Percentiles rank a stretch among this genome's conserved stretches.
Conservation (phyloP, 2,888 invertebrate genomes). For the Trissoscelio sp. region DNA sequence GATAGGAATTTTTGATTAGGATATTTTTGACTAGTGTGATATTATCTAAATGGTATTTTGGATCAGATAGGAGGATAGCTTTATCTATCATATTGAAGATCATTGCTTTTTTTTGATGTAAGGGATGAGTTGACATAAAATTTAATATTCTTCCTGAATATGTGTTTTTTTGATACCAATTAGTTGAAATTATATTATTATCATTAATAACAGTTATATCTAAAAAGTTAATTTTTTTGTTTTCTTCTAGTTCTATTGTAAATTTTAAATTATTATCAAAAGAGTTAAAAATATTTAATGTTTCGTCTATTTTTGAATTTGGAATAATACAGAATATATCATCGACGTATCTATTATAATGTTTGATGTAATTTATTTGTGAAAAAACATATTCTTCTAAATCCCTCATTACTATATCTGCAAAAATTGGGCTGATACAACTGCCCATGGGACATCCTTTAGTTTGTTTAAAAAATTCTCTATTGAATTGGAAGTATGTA, state of each 20-base stretch:
- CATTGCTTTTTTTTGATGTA: slow-evolving; percentile 16
- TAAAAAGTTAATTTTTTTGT: slow-evolving; percentile 18
- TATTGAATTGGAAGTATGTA: slow-evolving; percentile 23
- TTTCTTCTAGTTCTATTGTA: slow-evolving; percentile 18
- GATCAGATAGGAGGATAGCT: slow-evolving; percentile 1
- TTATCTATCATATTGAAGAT: slow-evolving; percentile 2
- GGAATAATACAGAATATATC: slow-evolving; percentile 16
- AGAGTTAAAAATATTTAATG: slow-evolving; percentile 2
- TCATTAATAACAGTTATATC: slow-evolving; percentile 7
- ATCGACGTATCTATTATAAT: slow-evolving; percentile 13
- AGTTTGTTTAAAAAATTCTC: slow-evolving; percentile 14
- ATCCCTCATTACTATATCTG: slow-evolving; percentile 15
- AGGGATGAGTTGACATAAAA: background rate
- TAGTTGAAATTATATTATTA: background rate
- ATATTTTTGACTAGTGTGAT: background rate
- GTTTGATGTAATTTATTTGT: slow-evolving; percentile 2
- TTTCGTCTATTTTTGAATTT: background rate
- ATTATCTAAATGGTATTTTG: background rate
- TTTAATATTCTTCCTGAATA: slow-evolving; percentile 18
- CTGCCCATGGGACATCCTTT: slow-evolving; percentile 25
- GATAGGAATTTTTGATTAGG: too few relatives aligned
- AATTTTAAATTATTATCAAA: slow-evolving; percentile 17
- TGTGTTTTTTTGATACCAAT: slow-evolving; percentile 25
- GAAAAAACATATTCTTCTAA: slow-evolving; percentile 12
- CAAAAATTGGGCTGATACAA: slow-evolving; percentile 4